These are phyloP conservation scores for Neomonachus schauinslandi DNA, from an alignment of 2,113 vertebrate species.

Conservation along the genomic window DNA sequence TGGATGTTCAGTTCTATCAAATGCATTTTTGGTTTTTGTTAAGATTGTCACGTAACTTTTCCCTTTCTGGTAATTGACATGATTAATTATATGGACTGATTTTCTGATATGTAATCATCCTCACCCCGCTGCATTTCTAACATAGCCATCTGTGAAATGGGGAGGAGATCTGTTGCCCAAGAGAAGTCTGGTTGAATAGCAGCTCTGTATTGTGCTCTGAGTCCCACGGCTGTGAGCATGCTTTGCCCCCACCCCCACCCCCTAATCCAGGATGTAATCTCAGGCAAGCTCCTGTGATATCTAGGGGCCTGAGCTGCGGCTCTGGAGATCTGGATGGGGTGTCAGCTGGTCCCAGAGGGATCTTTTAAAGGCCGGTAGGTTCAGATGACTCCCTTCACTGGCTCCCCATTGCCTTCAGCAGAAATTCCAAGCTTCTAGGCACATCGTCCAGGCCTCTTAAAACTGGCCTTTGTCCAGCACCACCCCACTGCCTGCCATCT, in stretches of 20 bases:
- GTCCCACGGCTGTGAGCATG: background rate
- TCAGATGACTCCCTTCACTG: background rate
- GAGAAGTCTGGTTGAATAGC: background rate
- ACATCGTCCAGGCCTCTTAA: background rate
- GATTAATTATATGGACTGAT: background rate
- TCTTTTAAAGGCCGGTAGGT: background rate
- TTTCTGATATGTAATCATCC: background rate
- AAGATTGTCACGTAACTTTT: background rate
- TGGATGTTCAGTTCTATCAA: background rate
- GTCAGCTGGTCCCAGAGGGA: background rate
- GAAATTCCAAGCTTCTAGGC: background rate
- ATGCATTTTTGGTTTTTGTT: constrained; percentile 8
- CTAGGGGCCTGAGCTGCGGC: background rate
- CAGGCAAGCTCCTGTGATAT: background rate
- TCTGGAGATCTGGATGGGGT: background rate
- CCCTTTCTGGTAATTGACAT: constrained; percentile 10
- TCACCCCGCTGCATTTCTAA: background rate
- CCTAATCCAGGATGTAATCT: background rate
- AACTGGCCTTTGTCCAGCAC: background rate
- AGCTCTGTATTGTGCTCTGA: background rate
- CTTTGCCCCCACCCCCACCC: background rate
- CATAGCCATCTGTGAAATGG: background rate
- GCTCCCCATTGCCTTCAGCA: background rate
- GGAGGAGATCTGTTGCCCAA: background rate
- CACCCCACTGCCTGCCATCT: background rate